These are phyloP conservation scores for Oriolus oriolus DNA, from an alignment of 2,113 vertebrate genomes.

Conservation along the genomic window DNA sequence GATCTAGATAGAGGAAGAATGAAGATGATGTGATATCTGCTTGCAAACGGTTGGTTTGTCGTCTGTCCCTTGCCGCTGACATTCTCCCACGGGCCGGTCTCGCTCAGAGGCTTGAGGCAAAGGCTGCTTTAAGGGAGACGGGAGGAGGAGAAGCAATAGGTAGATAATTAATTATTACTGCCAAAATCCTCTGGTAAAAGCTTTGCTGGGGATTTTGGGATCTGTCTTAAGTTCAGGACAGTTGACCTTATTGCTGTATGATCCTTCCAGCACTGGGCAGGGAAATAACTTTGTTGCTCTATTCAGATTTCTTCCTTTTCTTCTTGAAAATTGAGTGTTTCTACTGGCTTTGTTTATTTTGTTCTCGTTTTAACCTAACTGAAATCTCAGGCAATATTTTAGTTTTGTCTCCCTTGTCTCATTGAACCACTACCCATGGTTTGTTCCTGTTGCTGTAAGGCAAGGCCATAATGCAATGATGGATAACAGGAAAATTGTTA, in stretches of 20 bases:
- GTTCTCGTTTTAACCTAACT: not conserved
- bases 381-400: not conserved
- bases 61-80: not conserved
- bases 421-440: not conserved
- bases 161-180: not conserved
- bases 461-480: not conserved
- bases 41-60: accelerated
- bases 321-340: not conserved
- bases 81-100: not conserved
- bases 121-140: not conserved
- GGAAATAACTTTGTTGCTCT: not conserved
- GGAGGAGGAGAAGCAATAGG: not conserved
- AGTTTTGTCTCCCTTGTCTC: not conserved
- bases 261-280: not conserved
- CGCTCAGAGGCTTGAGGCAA: not conserved
- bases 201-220: not conserved
- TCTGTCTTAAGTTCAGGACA: not conserved
- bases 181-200: not conserved
- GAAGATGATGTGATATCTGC: accelerated
- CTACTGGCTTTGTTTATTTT: not conserved
- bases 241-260: not conserved
- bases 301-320: not conserved
- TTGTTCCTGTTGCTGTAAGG: not conserved
- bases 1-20: not conserved
- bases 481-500: not conserved